Evolutionary conservation across 2,113 vertebrate species (phyloP).

Genomic region (Anseranas semipalmata): DNA sequence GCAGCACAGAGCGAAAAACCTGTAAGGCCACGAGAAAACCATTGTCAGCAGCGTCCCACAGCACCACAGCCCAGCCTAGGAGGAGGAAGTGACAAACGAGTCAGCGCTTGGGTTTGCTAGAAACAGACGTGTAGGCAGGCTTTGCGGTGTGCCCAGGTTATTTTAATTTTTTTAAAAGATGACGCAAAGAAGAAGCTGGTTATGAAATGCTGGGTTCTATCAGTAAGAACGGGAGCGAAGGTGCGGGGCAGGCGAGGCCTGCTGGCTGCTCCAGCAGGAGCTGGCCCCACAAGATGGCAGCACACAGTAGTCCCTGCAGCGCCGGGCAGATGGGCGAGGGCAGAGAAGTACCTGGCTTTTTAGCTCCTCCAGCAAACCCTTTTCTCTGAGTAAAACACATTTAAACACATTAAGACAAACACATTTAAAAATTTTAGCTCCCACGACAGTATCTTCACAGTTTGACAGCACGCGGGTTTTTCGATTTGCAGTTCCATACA

Average conservation of each 20-base stretch:
- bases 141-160: rapidly evolving
- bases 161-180: not conserved
- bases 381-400: not conserved
- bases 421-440: not conserved
- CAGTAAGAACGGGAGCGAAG: not conserved
- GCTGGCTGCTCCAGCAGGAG: not conserved
- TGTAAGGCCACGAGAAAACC: not conserved
- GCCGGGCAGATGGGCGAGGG: no score
- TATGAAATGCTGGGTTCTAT: not conserved
- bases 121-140: not conserved
- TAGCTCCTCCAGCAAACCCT: not conserved
- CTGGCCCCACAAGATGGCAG: constrained; percentile 40
- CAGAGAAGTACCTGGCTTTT: not conserved
- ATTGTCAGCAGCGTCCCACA: not conserved
- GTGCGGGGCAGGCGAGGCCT: no score
- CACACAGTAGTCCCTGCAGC: not conserved
- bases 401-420: no score
- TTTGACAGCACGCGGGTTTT: rapidly evolving
- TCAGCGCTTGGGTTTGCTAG: not conserved
- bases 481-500: not conserved
- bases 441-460: not conserved
- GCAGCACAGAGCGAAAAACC: constrained; percentile 87
- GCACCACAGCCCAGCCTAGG: not conserved
- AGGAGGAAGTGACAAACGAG: rapidly evolving
- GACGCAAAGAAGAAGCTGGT: rapidly evolving